Base-by-base conservation (phyloP, 2,113 vertebrate genomes). In the Apeltes quadracus region DNA sequence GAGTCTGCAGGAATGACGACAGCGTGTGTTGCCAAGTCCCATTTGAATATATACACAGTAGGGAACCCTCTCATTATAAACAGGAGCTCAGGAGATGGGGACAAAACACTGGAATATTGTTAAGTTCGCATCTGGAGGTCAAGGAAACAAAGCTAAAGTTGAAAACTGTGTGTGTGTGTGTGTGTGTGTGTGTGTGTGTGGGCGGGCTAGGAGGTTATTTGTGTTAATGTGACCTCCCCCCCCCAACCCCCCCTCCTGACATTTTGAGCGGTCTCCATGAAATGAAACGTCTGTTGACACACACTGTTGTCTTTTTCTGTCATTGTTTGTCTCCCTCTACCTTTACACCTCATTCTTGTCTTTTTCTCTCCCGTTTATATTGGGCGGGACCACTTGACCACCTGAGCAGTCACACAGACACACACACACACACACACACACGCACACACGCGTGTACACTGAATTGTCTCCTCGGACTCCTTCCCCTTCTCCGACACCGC, bases 41-140 rank as follows among this genome's bases (percentile, higher is more conserved):
- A 84, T 88, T 85, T 86, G 83, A 89, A 87, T 87, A 81, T 83
- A 84, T 76, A 75, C 81, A 87, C 89, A 87, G 83, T 81, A 72
- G 78, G 85, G 82, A 90, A 87, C 77, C 88, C 78, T 83, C 84
- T 90, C 75, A 87, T 91, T 89, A 84, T 87, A 82, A 88, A 89
- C 87, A 86, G 81, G 84, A 86, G 85, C 79, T 86, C 50, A 59
- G 39, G 75, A 44, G 55, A 81, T 36, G 43, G 72, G 76, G 81
- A 87, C 78, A 74, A 80, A 81, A 56, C 32, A 22, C 66, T 84
- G 65, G 77, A 80, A 55, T 43, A 65, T 44, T 43, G 72, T 64
- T 63, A 72, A 64, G 72, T 69, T 79, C 76, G 72, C 78, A 70
- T 88, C 69, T 62, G 15, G 36, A 72, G 61, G 67, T 62, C 39